Percentiles rank a stretch among this genome's conserved stretches.
Conservation (phyloP, 2,888 invertebrate genomes). For the Timandra comae region DNA sequence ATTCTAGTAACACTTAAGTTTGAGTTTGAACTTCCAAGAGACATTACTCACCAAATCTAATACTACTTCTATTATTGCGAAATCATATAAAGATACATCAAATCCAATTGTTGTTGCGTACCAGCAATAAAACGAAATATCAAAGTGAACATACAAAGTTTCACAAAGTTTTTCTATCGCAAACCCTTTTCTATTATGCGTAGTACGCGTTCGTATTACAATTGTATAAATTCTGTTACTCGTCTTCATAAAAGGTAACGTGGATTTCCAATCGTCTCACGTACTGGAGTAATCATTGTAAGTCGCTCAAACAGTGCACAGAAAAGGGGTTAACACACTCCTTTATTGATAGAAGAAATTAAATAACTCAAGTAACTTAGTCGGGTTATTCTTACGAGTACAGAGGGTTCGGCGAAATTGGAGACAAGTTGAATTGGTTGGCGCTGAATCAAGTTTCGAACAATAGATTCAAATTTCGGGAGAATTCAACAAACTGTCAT, state of each 20-base stretch:
- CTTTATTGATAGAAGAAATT: slow-evolving; percentile 16
- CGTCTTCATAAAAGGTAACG: slow-evolving; percentile 2
- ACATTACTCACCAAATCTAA: too few species aligned
- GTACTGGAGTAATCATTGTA: slow-evolving; percentile 19
- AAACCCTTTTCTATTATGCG: slow-evolving; percentile 20
- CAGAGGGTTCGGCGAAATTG: slow-evolving; percentile 2
- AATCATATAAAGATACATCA: too few species aligned
- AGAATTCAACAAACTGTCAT: too few species aligned
- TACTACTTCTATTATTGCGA: too few species aligned
- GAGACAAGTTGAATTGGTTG: slow-evolving; percentile 3
- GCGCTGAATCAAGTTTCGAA: too few species aligned
- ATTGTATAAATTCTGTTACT: slow-evolving; percentile 20
- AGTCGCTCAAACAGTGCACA: slow-evolving; percentile 6
- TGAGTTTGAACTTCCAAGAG: too few species aligned
- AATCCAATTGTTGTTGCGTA: slow-evolving; percentile 1
- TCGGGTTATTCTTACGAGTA: slow-evolving; percentile 6
- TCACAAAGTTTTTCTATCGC: slow-evolving; percentile 5
- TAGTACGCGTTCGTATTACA: slow-evolving; percentile 12
- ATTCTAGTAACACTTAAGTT: too few species aligned
- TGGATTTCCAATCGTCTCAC: slow-evolving; percentile 16
- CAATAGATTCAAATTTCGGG: too few species aligned
- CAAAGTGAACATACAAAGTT: slow-evolving; percentile 1
- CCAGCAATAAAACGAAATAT: slow-evolving; percentile 5
- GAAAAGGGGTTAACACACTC: slow-evolving; percentile 11
- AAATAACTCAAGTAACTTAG: slow-evolving; percentile 7